Evolutionary conservation across 1,140 invertebrate species (phyloP).

Genomic region (Gonatopus flavifemur): DNA sequence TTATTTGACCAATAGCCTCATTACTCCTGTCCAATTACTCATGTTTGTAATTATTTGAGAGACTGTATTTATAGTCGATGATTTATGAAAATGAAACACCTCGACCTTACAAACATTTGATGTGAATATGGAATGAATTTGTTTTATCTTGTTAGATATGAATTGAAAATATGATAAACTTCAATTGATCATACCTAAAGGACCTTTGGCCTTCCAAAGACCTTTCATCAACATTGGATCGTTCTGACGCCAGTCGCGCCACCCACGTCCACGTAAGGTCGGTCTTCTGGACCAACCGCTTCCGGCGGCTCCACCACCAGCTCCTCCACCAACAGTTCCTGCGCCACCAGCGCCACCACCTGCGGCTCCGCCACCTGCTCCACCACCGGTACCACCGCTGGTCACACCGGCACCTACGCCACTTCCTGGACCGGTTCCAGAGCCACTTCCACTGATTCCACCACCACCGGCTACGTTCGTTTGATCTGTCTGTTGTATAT

Average conservation of each 20-base stretch:
- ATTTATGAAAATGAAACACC: too few species aligned
- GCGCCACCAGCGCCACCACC: constrained; percentile 29
- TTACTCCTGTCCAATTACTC: too few species aligned
- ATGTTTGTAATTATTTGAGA: too few species aligned
- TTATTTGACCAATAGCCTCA: too few species aligned
- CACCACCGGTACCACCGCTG: constrained; percentile 14
- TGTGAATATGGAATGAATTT: too few species aligned
- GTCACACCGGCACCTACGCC: constrained; percentile 9
- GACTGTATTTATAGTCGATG: too few species aligned
- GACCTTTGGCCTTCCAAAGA: constrained; percentile 64
- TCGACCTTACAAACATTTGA: too few species aligned
- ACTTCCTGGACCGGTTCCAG: constrained; percentile 18
- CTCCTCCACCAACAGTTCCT: constrained; percentile 28
- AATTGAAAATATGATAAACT: neutral
- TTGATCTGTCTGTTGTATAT: too few species aligned
- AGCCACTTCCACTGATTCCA: constrained; percentile 6
- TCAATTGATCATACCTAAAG: constrained; percentile 57
- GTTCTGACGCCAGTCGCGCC: constrained; percentile 67
- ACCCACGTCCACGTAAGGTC: constrained; percentile 57
- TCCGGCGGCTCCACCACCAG: constrained; percentile 15
- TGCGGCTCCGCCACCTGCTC: constrained; percentile 27
- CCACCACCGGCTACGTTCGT: constrained; percentile 8
- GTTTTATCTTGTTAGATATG: too few species aligned
- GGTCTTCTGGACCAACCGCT: constrained; percentile 12
- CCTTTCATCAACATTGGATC: constrained; percentile 70